Evolutionary conservation across 92 coral and sea anemone genomes (phyloP).

Genomic region (Siderastrea siderea): DNA sequence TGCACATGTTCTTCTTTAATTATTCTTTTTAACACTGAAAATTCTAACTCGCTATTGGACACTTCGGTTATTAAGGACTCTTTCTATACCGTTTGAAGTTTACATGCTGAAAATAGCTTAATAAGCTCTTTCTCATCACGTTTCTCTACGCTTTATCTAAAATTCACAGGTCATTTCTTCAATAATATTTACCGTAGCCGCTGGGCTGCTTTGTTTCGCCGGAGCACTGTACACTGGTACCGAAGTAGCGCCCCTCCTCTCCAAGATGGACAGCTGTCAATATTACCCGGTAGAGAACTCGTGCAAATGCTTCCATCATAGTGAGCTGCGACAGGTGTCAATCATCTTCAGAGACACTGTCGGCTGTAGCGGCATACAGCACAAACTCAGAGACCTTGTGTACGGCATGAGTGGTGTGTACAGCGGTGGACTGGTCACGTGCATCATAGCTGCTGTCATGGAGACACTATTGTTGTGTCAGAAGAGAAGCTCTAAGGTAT

Average conservation of each 20-base stretch:
- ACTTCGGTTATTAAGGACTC: no score
- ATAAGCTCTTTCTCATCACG: no score
- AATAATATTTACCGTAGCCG: slow-evolving; percentile 66
- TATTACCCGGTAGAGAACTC: slow-evolving; percentile 77
- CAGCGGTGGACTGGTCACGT: slow-evolving; percentile 78
- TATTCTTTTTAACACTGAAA: no score
- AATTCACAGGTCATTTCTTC: slow-evolving; percentile 66
- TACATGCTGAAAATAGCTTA: no score
- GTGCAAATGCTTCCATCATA: slow-evolving; percentile 90
- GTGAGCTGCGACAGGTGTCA: slow-evolving; percentile 87
- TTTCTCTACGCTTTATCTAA: no score
- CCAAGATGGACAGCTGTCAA: slow-evolving; percentile 87
- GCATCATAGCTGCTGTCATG: slow-evolving; percentile 84
- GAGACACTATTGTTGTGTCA: slow-evolving; percentile 76
- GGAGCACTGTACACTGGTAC: slow-evolving; percentile 83
- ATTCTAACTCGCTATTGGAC: no score
- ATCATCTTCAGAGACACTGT: slow-evolving; percentile 89
- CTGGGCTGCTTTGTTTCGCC: slow-evolving; percentile 81
- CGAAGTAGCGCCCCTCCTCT: slow-evolving; percentile 80
- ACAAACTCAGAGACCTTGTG: slow-evolving; percentile 83
- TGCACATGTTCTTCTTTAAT: no score
- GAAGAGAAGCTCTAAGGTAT: slow-evolving; percentile 75
- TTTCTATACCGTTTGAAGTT: no score
- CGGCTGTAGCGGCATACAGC: slow-evolving; percentile 85
- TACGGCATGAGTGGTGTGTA: slow-evolving; percentile 97